These are phyloP conservation scores for Lycocorax pyrrhopterus DNA, from an alignment of 2,113 vertebrate species.

Conservation along the genomic window DNA sequence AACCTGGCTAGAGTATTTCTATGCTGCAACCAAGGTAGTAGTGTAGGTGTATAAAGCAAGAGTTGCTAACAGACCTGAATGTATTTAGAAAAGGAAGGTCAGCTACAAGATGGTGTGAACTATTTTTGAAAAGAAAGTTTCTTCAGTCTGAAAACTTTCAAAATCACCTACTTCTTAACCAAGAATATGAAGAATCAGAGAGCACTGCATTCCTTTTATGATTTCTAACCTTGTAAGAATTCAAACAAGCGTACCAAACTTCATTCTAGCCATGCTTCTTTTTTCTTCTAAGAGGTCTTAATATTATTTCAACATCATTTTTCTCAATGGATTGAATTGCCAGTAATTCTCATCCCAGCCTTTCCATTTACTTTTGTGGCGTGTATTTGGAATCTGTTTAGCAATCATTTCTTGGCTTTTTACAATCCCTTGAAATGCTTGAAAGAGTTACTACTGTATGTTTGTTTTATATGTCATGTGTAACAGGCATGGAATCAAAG, in stretches of 20 bases:
- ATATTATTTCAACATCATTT: background rate
- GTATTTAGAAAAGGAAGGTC: background rate
- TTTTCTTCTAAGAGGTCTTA: background rate
- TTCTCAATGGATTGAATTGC: background rate
- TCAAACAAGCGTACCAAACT: background rate
- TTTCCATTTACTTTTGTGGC: background rate
- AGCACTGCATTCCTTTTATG: background rate
- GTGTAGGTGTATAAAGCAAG: background rate
- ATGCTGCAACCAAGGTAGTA: background rate
- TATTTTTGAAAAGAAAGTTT: background rate
- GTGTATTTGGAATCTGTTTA: background rate
- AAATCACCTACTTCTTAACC: background rate
- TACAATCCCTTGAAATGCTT: slow-evolving; percentile 20
- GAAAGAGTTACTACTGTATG: background rate
- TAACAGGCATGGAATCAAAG: slow-evolving; percentile 28
- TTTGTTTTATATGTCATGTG: slow-evolving; percentile 14
- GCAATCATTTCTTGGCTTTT: background rate
- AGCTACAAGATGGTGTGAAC: background rate
- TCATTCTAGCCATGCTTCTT: background rate
- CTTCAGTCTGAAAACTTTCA: background rate
- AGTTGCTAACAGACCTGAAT: background rate
- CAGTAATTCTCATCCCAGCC: background rate
- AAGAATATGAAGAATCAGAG: background rate
- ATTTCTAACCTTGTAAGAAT: background rate
- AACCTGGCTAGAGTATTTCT: background rate